Base-by-base conservation (phyloP, 2,888 invertebrate species). In the Ophioninae sp. region DNA sequence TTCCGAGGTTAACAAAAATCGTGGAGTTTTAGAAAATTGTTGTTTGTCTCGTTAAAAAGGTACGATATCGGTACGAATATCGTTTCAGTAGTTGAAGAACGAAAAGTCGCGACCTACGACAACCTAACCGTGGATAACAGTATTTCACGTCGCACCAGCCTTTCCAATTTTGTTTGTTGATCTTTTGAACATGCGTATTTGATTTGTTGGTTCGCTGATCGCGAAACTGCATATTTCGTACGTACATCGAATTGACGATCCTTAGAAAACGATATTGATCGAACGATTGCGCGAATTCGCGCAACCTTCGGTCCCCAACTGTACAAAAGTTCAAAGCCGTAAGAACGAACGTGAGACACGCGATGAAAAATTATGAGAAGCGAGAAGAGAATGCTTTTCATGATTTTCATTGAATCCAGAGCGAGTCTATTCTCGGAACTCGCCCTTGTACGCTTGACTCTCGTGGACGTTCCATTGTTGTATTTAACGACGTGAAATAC, bases 271-370 rank as follows among this genome's bases (percentile, higher is more conserved):
- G 58, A 37, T 76, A 82, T 84, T 73, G 79, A 76, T 86, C 77
- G 56, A 85, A 67, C 75, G 72, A 86, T 87, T 87, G 85, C 86
- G 79, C 85, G 79, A 85, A 85, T 81, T 87, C 80, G 84, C 86
- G 86, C 84, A 85, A 88, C 78, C 74, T 72, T 63, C 51, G 59
- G 79, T 80, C 82, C 84, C 81, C 72, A 85, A 85, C 79, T 63
- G 79, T 65, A 72, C 68, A 51, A 81, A 72, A 67, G 81, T 82
- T 77, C 85, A 81, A 85, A 83, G 85, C 81, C 81, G 51, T 51
- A 51, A 6, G 80, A 61, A 75, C 63, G 81, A 72, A 67, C 69
- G 63, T 65, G 76, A 81, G 56, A 79, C 67, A 79, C 58, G 74
- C 64, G 65, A 61, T 68, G 59, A 58, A n/a, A 44, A 58, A 75